Evolutionary conservation across 1,140 invertebrate species (phyloP), one percentile per base, ranked within the genome.

Genomic region (Cryptotermes secundus): DNA sequence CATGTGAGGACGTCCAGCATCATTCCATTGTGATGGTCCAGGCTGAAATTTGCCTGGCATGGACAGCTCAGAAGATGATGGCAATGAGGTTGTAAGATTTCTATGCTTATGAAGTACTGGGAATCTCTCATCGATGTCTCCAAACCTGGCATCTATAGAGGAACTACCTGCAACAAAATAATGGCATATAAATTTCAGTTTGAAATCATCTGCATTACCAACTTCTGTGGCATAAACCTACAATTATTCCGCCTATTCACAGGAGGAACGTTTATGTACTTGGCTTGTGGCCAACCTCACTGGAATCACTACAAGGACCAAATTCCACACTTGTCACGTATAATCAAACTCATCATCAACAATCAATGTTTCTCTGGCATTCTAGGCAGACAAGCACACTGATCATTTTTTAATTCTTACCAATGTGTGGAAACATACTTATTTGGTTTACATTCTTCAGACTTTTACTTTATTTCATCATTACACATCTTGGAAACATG

Each of bases 91-190:
- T 12, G 86, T 45, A 16, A 85, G 86, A 6, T 85, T 72, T 35
- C 72, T 42, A 34, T 34, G 36, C 31, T 83, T 84, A 26, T 34
- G 38, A n/a, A 80, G 26, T 53, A 42, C n/a, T 36, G 59, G 85
- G 24, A 88, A 87, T 86, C 91, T 88, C 84, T 92, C 91, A 84
- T 92, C 91, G 80, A 91, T 91, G 85, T 92, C 91, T 9, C 90
- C 90, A 85, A 89, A 91, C 34, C 87, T 59, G n/a, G 35, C n/a
- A 31, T 45, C 81, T 31, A 72, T 31, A 31, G 26, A n/a, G 9
- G 26, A n/a, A n/a, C 59, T 26, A 72, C 59, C 59, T 72, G 59
- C 14, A 72, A 72, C 59, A 31, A 72, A 12, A n/a, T 72, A 72
- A 12, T 31, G 9, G 59, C 3, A 72, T 31, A n/a, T 72, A 7